phyloP scores from a whole-genome alignment of 2,113 vertebrate species.

The Trochalopteron elliotii region DNA sequence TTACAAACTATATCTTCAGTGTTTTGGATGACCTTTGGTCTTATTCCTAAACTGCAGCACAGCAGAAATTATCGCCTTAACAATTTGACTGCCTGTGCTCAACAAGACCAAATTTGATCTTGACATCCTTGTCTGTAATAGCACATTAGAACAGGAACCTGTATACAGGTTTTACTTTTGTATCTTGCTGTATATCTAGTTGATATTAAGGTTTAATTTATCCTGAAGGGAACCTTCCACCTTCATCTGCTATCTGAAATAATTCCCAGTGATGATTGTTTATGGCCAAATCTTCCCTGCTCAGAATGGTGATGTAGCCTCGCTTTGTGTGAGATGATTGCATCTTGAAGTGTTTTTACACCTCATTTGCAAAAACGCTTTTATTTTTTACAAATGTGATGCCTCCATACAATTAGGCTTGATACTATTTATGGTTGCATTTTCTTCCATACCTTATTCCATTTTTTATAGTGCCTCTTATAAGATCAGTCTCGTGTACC shows the following conservation, averaged over 20 bases:
- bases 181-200: neutral
- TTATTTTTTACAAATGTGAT: neutral
- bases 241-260: neutral
- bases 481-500: neutral
- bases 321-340: neutral
- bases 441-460: neutral
- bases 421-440: neutral
- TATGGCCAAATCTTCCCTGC: neutral
- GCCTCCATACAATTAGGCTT: neutral
- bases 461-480: neutral
- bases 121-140: neutral
- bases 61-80: neutral
- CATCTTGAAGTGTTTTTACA: neutral
- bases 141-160: neutral
- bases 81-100: neutral
- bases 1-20: neutral
- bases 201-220: neutral
- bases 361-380: neutral
- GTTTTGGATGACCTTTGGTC: neutral
- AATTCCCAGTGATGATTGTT: neutral
- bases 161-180: neutral
- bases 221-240: neutral
- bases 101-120: neutral
- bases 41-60: neutral
- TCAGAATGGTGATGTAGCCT: neutral